Evolutionary conservation across 2,797 vertebrate genomes (phyloP), one percentile per base, ranked within the genome.

Genomic region (Chaetodon trifasciatus): DNA sequence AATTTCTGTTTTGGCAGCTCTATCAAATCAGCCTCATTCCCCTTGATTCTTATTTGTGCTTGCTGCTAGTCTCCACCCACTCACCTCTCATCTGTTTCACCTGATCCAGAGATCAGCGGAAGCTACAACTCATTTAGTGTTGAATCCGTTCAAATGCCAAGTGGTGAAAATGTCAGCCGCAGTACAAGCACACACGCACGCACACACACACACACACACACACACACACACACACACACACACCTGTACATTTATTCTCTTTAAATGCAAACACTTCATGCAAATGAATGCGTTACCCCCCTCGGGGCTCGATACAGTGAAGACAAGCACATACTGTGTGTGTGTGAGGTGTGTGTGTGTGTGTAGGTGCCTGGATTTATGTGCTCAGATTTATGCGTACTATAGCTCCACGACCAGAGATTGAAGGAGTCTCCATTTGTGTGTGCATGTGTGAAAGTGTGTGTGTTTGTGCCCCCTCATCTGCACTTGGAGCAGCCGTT

Each of bases 101-200:
- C 80, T 80, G 84, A 84, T 87, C 60, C 58, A 42, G 40, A 76
- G 79, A 85, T 61, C 0, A 49, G 44, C 52, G 42, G 78, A 57
- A 37, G 76, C 65, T 76, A 71, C 88, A 77, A 64, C 75, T 90
- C 76, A 90, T 90, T 90, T 88, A 74, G 74, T 44, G 78, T 74
- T 21, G 80, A 86, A 89, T 87, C 60, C 70, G 81, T 72, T 91
- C 86, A 92, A 92, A 93, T 91, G 90, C 85, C 90, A 91, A 82
- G 78, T 82, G 75, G 62, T 85, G 81, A 72, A 93, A 92, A 91
- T 92, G 90, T 89, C 90, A 92, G 79, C 71, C 3, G 70, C 70
- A n/a, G 74, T 66, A 80, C 75, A 17, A 74, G 60, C 79, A 55
- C 70, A 73, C 60, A 65, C 85, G 83, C 77, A 73, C 60, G 65